Conservation (phyloP, 2,113 vertebrate species). For the Rhadina sibilatrix region DNA sequence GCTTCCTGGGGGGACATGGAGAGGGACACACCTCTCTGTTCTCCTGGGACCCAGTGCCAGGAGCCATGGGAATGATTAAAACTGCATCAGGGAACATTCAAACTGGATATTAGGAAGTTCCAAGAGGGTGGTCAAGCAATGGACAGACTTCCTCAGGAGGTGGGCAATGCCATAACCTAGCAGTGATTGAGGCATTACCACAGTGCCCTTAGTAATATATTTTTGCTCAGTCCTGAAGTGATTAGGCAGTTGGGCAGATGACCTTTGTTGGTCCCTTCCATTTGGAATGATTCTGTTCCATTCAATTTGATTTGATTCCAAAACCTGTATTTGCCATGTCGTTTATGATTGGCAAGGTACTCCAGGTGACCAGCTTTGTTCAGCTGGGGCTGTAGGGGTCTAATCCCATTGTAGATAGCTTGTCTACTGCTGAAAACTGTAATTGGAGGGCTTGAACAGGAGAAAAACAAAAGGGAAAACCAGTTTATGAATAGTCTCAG, state of each 20-base stretch:
- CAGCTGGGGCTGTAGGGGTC: neutral
- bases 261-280: neutral
- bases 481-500: neutral
- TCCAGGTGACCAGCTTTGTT: neutral
- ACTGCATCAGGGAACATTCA: too few relatives aligned
- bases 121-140: neutral
- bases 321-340: neutral
- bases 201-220: neutral
- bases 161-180: neutral
- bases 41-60: too few relatives aligned
- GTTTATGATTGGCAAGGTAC: neutral
- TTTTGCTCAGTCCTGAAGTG: neutral
- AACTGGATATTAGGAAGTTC: neutral
- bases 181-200: neutral
- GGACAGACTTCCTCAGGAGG: neutral
- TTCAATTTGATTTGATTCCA: neutral
- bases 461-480: neutral
- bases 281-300: neutral
- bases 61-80: fast-evolving
- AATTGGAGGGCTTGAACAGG: fast-evolving
- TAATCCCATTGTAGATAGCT: neutral
- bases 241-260: neutral
- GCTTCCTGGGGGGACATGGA: neutral
- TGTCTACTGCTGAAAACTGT: neutral
- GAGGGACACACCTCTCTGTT: fast-evolving